A percentile compares a stretch with the other conserved stretches of the same genome.
These are phyloP conservation scores for Hypomecis punctinalis DNA, from an alignment of 2,888 invertebrate genomes.

Conservation along the genomic window DNA sequence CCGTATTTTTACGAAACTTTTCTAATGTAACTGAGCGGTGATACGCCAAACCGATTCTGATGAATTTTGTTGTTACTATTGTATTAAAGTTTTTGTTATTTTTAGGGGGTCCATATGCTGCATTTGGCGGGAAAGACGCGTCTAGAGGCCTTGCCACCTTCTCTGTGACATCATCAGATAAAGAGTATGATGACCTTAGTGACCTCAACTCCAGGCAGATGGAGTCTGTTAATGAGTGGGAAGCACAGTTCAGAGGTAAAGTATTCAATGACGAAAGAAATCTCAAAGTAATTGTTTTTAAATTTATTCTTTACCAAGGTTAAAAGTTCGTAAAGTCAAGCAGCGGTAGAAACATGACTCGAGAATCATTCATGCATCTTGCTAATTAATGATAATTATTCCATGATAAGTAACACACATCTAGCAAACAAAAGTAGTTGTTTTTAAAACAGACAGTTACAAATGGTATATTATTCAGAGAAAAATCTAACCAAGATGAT, in stretches of 20 bases:
- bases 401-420: too few species aligned
- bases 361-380: neutral
- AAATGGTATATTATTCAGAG: too few species aligned
- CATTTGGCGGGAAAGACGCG: conserved; percentile 98
- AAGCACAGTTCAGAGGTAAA: conserved; percentile 97
- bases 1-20: too few species aligned
- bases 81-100: neutral
- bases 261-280: neutral
- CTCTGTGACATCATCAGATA: conserved; percentile 91
- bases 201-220: conserved; percentile 97
- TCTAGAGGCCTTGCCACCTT: conserved; percentile 98
- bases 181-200: conserved; percentile 97
- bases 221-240: conserved; percentile 98
- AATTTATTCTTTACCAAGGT: neutral
- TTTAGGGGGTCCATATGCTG: conserved; percentile 95
- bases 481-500: too few species aligned
- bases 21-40: too few species aligned
- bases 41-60: neutral
- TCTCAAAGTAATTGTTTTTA: neutral
- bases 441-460: too few species aligned
- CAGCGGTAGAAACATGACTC: neutral
- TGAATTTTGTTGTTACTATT: neutral
- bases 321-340: conserved; percentile 1
- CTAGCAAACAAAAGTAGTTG: too few species aligned
- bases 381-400: neutral